Conservation (phyloP, 2,113 vertebrate genomes). For the Pleuronectes platessa region DNA sequence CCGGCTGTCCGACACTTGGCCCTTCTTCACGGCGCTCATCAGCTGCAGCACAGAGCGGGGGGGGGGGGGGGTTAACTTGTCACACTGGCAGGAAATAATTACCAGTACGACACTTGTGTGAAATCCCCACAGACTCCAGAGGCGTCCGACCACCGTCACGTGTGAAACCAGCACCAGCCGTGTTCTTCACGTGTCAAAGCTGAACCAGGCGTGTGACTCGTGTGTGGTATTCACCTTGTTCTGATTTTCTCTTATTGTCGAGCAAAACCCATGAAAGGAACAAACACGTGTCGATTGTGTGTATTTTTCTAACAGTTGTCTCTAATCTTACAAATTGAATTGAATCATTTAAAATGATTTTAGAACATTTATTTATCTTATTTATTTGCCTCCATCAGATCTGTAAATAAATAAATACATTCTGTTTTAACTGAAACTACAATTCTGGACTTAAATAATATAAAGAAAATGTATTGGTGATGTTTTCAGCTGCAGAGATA, state of each 20-base stretch:
- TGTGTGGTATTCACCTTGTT: neutral
- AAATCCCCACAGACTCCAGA: neutral
- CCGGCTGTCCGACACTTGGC: slow-evolving; percentile 92
- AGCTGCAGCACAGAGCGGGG: slow-evolving; percentile 79
- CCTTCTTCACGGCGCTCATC: slow-evolving; percentile 97
- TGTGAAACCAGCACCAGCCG: slow-evolving; percentile 23
- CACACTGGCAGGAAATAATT: slow-evolving; percentile 15
- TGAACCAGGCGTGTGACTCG: neutral
- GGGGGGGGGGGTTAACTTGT: slow-evolving; percentile 47
- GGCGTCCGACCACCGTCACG: slow-evolving; percentile 2
- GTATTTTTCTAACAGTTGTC: no score
- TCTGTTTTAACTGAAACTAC: no score
- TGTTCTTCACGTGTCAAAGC: slow-evolving; percentile 19
- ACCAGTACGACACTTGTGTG: neutral
- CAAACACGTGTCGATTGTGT: no score
- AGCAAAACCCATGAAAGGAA: neutral
- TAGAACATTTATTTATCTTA: no score
- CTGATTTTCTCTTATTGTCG: neutral
- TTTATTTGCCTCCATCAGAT: no score
- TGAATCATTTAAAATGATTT: no score
- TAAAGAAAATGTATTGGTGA: no score
- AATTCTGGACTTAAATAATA: no score
- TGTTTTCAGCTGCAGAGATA: no score
- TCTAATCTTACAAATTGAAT: no score
- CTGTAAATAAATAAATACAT: no score